Base-by-base conservation (phyloP, 2,113 vertebrate species). In the Phalacrocorax aristotelis region DNA sequence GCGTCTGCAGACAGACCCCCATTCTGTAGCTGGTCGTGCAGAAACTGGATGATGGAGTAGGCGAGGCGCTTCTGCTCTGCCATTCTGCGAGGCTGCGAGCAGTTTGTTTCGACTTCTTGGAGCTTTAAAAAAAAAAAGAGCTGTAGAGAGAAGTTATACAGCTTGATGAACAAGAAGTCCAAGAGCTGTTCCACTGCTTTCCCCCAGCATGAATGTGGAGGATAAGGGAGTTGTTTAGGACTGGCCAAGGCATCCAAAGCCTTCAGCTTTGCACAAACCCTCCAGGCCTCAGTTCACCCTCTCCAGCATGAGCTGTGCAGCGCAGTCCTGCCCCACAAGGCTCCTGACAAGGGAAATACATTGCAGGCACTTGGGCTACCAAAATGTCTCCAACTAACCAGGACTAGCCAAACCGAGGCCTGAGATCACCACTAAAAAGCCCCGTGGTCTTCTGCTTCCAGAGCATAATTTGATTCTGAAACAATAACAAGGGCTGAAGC, bases 11-110 rank as follows among this genome's bases (percentile, higher is more conserved):
- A 98, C 75, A 99, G 98, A 6, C 87, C 96, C 2, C 99, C 99
- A 0, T 98, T 97, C 70, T 98, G 98, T 1, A 99, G 98, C 97
- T 99, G 99, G 38, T 98, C 98, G 0, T 99, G 99, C 7, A 99
- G 98, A 94, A 99, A 99, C 89, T 98, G 98, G 97, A 99, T 98
- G 98, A 99, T 99, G 97, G 99, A 99, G 34, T 98, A 99, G 49
- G 99, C 99, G 9, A 99, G 98, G 54, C 98, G 99, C 96, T 99
- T 99, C 96, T 98, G 99, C 96, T 99, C 99, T 34, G 99, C 99
- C 99, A 99, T 99, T 57, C 83, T 74, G 58, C 36, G 66, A 38
- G 8, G 13, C 54, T 40, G 30, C 0, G 18, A 60, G 62, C 51
- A 21, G 61, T 25, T 48, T 18, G 4, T 4, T 42, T 30, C 13